Evolutionary conservation across 2,888 invertebrate genomes (phyloP), one percentile per base, ranked within the genome.

Genomic region (Hoplodrina ambigua): DNA sequence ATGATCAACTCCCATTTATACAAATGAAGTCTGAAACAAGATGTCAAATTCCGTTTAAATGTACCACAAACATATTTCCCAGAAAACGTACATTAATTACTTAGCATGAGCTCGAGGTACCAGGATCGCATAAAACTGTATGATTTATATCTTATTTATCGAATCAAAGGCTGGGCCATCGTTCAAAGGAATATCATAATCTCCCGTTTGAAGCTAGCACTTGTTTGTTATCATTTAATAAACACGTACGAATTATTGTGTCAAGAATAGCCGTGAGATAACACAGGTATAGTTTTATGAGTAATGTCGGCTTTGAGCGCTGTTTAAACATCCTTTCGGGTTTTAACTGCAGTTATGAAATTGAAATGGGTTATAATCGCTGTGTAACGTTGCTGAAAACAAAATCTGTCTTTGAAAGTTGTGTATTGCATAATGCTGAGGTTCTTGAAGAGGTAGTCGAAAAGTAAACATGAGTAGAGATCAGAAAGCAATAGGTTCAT

Each of bases 181-280:
- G 72, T 77, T 83, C 78, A 85, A 85, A 85, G 83, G 85, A 85
- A 83, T 83, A 83, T 83, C 83, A 83, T 83, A 83, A 83, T 83
- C 80, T 58, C 10, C 30, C 59, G 61, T 75, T 73, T 79, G 69
- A 75, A 63, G 83, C 67, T 75, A 37, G 19, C 65, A 72, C 58
- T 69, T 83, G 83, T 83, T 85, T 83, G 83, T 85, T 82, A 84
- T 62, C 59, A 52, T 72, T 78, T 72, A 25, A 82, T 82, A 83
- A 75, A 83, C 83, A 77, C 37, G 72, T 68, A 69, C 61, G 66
- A 81, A 81, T 78, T 70, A 85, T 84, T 80, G 72, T 67, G 63
- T 85, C 75, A 66, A 63, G 60, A 77, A 72, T 64, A 75, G 58
- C 56, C 53, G 52, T 77, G 83, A 83, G 80, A 66, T 41, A 64